Evolutionary conservation across 2,113 vertebrate species (phyloP), one percentile per base, ranked within the genome.

Genomic region (Reinhardtius hippoglossoides): DNA sequence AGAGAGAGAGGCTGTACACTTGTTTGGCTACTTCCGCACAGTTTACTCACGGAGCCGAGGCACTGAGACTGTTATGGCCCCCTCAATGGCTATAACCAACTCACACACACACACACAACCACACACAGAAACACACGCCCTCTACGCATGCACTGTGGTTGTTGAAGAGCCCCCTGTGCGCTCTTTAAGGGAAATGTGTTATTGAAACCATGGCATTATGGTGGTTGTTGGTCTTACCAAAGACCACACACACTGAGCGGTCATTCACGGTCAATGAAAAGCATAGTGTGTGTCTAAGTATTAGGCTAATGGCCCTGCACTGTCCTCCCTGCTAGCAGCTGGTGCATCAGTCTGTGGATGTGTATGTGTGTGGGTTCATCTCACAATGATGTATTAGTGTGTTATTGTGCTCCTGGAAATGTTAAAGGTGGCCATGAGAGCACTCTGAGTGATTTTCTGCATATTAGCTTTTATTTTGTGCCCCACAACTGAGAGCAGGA

Each of bases 241-340:
- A 72, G 74, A 78, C 77, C 79, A 81, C 65, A 64, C 67, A 61
- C 71, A 78, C 16, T 56, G 0, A 71, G 74, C 24, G 6, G 59
- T 87, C 78, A 78, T 78, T 89, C 83, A 88, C 12, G 48, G 85
- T 74, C 86, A 79, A 80, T 92, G 80, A 91, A 91, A 91, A 77
- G 76, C 87, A 83, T 71, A 78, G 81, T 83, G 78, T 88, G 79
- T 84, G 88, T 91, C 89, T 92, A 88, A 93, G 81, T 84, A 86
- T 81, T 76, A 52, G 66, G 82, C 87, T 89, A 91, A 92, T 87
- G 72, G 83, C 35, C 85, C 79, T 75, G 67, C 35, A 63, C 78
- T 80, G 90, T 75, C 79, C 81, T 78, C 65, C 37, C 67, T 81
- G 66, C 26, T 27, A 71, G 69, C 78, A 79, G 74, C 71, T 60